A percentile compares a stretch with the other conserved stretches of the same genome.
These are phyloP conservation scores for Drosophila mimetica DNA, from an alignment of 2,888 invertebrate species.

Conservation along the genomic window DNA sequence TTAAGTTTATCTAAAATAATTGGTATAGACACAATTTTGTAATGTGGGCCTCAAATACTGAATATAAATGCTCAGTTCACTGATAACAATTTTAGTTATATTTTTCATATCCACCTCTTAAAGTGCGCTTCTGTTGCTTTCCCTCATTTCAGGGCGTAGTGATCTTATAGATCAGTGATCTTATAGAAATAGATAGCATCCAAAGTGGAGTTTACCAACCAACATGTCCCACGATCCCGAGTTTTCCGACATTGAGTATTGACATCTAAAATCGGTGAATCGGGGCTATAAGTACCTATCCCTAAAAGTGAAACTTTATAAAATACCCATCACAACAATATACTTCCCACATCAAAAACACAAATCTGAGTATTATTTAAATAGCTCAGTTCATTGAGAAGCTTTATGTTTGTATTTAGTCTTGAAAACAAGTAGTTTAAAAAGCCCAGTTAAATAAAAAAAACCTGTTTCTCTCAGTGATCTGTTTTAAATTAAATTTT, in stretches of 20 bases:
- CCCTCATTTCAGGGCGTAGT: background rate
- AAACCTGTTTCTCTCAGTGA: no score
- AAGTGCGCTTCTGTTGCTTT: background rate
- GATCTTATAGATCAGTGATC: no score
- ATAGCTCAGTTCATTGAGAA: no score
- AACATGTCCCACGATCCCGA: slow-evolving; percentile 24
- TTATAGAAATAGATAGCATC: no score
- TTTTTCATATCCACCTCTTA: background rate
- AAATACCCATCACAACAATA: slow-evolving; percentile 2
- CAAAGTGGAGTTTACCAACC: slow-evolving; percentile 37
- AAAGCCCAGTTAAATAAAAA: no score
- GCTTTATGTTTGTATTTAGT: no score
- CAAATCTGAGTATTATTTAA: no score
- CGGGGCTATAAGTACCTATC: slow-evolving; percentile 44
- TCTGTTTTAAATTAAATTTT: no score
- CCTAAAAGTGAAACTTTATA: slow-evolving; percentile 1
- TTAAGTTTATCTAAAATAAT: background rate
- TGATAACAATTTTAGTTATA: background rate
- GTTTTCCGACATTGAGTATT: slow-evolving; percentile 26
- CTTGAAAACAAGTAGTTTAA: no score
- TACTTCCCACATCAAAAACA: no score
- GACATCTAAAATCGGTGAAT: slow-evolving; percentile 43
- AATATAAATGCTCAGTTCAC: no score
- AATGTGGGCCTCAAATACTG: no score
- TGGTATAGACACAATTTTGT: background rate